Conservation (phyloP, 2,797 vertebrate genomes). For the Muscicapa striata region DNA sequence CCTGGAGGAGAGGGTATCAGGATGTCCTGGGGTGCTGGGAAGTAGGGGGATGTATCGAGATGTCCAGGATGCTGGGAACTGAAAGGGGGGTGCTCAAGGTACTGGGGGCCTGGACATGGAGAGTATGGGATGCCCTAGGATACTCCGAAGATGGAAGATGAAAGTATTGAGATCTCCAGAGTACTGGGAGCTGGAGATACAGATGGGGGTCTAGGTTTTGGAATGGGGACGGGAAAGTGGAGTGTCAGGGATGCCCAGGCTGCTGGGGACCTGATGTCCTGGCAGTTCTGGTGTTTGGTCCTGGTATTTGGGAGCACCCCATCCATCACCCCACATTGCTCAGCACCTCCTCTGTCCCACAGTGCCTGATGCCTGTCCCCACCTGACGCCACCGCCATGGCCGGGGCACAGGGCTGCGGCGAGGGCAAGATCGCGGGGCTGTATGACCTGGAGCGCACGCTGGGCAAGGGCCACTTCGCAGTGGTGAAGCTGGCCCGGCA, state of each 20-base stretch:
- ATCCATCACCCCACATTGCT: accelerated
- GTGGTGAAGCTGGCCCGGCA: constrained; percentile 88
- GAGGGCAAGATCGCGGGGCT: constrained; percentile 84
- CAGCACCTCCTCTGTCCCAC: neutral
- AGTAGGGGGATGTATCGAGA: accelerated
- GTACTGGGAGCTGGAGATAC: neutral
- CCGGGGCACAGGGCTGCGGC: constrained; percentile 48
- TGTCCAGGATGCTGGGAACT: neutral
- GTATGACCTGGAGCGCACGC: constrained; percentile 86
- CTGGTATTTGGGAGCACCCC: neutral
- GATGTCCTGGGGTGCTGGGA: neutral
- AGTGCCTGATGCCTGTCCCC: neutral
- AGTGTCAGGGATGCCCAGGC: neutral
- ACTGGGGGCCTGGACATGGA: neutral
- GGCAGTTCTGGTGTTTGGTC: too few species aligned
- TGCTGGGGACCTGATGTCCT: neutral
- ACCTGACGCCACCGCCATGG: constrained; percentile 19
- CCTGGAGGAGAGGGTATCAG: neutral
- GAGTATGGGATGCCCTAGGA: neutral
- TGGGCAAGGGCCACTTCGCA: constrained; percentile 88
- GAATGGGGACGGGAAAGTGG: neutral
- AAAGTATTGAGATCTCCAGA: neutral
- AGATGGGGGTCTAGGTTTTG: neutral
- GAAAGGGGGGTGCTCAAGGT: neutral
- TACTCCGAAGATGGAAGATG: neutral